A percentile compares a stretch with the other conserved stretches of the same genome.
Conservation (phyloP, 2,113 vertebrate genomes). For the Heterotis niloticus region DNA sequence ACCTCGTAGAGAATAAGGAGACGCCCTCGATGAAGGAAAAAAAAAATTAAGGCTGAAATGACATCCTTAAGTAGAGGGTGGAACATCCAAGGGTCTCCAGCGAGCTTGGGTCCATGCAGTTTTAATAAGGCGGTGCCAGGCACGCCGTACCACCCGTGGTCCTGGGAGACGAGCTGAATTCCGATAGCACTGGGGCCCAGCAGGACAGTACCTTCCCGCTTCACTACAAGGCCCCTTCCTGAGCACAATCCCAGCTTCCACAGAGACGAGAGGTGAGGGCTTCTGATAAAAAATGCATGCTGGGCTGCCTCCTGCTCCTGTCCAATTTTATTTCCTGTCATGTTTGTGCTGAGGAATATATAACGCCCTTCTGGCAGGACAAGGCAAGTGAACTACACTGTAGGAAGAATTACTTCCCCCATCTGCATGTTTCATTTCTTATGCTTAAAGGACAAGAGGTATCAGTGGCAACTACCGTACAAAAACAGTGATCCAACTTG, state of each 20-base stretch:
- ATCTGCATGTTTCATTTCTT: no score
- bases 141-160: neutral
- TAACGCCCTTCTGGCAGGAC: no score
- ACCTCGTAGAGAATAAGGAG: neutral
- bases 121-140: constrained; percentile 14
- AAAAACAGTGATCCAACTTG: no score
- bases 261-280: neutral
- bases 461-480: no score
- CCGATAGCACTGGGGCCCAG: neutral
- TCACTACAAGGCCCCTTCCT: neutral
- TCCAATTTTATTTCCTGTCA: no score
- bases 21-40: neutral
- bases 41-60: neutral
- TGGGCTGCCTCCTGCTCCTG: neutral
- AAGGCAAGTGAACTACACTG: no score
- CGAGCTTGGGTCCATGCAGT: neutral
- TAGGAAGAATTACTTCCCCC: no score
- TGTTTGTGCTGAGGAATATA: no score
- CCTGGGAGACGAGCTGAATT: neutral
- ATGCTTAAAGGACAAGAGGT: no score
- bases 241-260: neutral
- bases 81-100: neutral
- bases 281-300: no score
- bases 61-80: no score
- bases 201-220: neutral